These are phyloP conservation scores for Solea solea DNA, from an alignment of 2,113 vertebrate genomes.

Conservation along the genomic window DNA sequence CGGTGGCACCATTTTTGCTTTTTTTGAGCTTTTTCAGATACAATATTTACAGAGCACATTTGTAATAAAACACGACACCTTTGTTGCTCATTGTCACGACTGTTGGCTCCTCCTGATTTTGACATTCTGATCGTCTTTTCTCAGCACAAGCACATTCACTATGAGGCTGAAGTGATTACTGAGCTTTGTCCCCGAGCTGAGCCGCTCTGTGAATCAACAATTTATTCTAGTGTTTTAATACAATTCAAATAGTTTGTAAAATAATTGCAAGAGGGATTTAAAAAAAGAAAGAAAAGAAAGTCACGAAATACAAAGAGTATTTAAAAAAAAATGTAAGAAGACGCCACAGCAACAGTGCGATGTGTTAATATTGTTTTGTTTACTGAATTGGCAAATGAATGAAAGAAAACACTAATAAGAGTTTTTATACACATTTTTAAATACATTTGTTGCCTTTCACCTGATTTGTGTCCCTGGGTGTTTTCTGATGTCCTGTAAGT, in stretches of 20 bases:
- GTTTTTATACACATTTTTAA: too few relatives aligned
- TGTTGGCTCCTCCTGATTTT: too few relatives aligned
- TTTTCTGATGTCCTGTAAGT: background rate
- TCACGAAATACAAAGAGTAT: conserved; percentile 13
- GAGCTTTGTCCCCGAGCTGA: background rate
- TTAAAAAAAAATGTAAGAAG: conserved; percentile 18
- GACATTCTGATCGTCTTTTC: background rate
- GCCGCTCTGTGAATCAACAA: background rate
- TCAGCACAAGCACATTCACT: background rate
- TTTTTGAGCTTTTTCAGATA: background rate
- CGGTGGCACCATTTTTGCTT: background rate
- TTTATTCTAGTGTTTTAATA: background rate
- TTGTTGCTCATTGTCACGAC: too few relatives aligned
- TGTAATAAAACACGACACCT: too few relatives aligned
- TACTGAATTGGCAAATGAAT: conserved; percentile 6
- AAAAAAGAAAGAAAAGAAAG: background rate
- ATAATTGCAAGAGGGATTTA: conserved; percentile 18
- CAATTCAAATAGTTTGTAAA: conserved; percentile 9
- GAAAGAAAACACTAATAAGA: conserved; percentile 45
- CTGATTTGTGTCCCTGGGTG: too few relatives aligned
- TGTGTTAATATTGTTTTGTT: background rate
- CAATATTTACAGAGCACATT: background rate
- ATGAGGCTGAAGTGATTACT: background rate
- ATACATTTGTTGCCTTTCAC: too few relatives aligned
- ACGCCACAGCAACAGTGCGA: background rate